A percentile compares a stretch with the other conserved stretches of the same genome.
phyloP scores from a whole-genome alignment of 2,797 vertebrate genomes.

The Eleutherodactylus coqui region DNA sequence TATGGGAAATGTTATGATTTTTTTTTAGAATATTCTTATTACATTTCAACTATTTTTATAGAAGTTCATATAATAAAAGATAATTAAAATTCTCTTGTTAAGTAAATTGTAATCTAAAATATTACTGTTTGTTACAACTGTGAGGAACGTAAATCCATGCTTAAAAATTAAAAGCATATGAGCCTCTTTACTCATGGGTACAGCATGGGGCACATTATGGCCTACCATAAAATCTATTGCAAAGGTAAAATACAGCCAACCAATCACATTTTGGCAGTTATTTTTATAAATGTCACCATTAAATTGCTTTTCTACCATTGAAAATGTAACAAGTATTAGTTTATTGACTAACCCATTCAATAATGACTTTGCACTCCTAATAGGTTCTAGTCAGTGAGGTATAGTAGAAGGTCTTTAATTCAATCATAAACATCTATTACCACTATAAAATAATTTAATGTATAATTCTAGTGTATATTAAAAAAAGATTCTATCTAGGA shows the following conservation, averaged over 20 bases:
- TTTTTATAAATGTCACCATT: neutral
- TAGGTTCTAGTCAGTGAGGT: neutral
- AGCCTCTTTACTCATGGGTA: neutral
- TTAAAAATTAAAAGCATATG: neutral
- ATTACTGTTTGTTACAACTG: neutral
- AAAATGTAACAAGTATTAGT: neutral
- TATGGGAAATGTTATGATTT: neutral
- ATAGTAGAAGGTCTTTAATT: too few relatives aligned
- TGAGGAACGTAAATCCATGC: neutral
- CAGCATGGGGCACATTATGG: neutral
- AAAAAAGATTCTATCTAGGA: too few relatives aligned
- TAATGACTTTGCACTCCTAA: neutral
- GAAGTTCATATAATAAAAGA: neutral
- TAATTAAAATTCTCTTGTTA: neutral
- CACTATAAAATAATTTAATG: too few relatives aligned
- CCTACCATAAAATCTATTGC: neutral
- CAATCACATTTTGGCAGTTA: neutral
- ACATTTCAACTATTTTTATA: too few relatives aligned
- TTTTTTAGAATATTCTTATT: neutral
- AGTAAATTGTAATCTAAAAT: neutral
- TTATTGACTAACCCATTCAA: neutral
- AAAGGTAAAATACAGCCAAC: neutral
- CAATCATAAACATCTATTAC: too few relatives aligned
- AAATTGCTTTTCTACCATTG: neutral
- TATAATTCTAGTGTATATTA: too few relatives aligned